Evolutionary conservation across 1,140 invertebrate genomes (phyloP).

Genomic region (Anthonomus grandis): DNA sequence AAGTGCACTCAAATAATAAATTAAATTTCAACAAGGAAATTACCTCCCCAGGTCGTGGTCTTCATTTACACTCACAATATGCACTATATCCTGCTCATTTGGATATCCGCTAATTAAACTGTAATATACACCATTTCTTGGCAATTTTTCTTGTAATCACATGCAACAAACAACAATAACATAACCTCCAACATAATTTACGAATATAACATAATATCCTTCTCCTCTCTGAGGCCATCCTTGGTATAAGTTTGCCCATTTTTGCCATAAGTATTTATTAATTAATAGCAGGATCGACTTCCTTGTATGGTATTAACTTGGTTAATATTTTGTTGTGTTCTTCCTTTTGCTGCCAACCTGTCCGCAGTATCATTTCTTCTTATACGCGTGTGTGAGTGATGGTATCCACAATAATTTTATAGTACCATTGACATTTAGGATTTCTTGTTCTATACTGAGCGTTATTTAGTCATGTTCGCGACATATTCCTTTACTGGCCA

Average conservation of each 20-base stretch:
- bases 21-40: no score
- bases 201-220: not conserved
- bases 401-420: not conserved
- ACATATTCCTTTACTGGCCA: not conserved
- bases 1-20: no score
- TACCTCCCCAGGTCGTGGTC: no score
- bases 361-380: not conserved
- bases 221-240: not conserved
- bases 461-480: not conserved
- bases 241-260: not conserved
- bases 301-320: not conserved
- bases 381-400: not conserved
- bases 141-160: no score
- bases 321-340: not conserved
- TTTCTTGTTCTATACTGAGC: not conserved
- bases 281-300: not conserved
- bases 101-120: no score
- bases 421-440: not conserved
- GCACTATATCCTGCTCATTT: no score
- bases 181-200: no score
- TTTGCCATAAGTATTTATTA: not conserved
- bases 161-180: no score
- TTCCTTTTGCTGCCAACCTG: not conserved
- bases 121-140: no score
- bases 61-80: no score